These are phyloP conservation scores for Lepisosteus oculatus DNA, from an alignment of 2,113 vertebrate genomes.

Conservation along the genomic window DNA sequence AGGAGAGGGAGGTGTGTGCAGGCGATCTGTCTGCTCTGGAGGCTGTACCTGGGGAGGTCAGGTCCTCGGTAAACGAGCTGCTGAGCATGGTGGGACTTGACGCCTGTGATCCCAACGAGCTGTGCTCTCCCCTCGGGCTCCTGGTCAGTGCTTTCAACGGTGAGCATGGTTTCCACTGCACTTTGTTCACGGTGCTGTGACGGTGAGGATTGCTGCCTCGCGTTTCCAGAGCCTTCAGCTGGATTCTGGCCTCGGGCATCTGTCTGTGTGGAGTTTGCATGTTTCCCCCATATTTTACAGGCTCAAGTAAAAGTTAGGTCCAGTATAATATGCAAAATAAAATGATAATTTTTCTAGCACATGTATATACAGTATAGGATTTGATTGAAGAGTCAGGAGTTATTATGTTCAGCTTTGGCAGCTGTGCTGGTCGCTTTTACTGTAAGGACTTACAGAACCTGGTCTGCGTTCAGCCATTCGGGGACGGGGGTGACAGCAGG, in stretches of 20 bases:
- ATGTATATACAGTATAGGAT: neutral
- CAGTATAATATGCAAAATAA: neutral
- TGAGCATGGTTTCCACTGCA: constrained; percentile 2
- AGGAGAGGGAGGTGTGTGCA: constrained; percentile 4
- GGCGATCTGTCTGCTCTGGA: neutral
- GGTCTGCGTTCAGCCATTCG: no score
- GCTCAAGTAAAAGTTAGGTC: no score
- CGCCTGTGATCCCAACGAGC: neutral
- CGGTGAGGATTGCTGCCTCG: no score
- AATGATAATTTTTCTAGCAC: neutral
- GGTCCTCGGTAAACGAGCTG: neutral
- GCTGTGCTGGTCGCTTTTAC: neutral
- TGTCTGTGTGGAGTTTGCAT: no score
- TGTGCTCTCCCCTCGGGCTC: neutral
- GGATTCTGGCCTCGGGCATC: no score
- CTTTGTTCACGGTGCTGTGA: no score
- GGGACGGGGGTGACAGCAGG: no score
- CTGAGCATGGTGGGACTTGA: neutral
- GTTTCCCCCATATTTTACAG: no score
- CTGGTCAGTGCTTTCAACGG: constrained; percentile 13
- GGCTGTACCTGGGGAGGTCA: neutral
- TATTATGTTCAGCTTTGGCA: neutral
- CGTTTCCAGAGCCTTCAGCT: no score
- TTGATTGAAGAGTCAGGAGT: neutral
- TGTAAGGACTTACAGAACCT: no score